A percentile compares a stretch with the other conserved stretches of the same genome.
Conservation (phyloP, 2,888 invertebrate species). For the Brachyptera putata region DNA sequence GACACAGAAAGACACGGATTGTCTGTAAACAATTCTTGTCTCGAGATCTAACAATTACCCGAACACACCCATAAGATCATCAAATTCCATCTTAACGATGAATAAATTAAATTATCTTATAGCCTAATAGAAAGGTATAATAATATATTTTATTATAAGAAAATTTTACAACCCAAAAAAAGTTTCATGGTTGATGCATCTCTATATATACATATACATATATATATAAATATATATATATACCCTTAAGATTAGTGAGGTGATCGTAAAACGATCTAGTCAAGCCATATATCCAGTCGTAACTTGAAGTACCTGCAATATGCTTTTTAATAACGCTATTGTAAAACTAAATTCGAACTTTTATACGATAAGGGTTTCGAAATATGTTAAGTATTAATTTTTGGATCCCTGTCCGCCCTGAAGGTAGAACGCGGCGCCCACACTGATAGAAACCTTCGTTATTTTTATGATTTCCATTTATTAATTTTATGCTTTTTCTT, state of each 20-base stretch:
- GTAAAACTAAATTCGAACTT: background rate
- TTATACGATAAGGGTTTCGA: background rate
- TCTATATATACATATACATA: too few species aligned
- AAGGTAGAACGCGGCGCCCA: background rate
- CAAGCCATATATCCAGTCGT: background rate
- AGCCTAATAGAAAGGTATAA: constrained; percentile 6
- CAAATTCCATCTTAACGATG: constrained; percentile 2
- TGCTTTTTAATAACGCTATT: constrained; percentile 5
- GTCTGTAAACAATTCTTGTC: background rate
- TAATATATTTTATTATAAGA: constrained; percentile 11
- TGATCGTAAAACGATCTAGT: background rate
- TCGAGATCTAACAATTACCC: background rate
- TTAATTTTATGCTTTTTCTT: background rate
- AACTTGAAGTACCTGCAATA: background rate
- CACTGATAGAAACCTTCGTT: background rate
- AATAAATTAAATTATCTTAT: constrained; percentile 8
- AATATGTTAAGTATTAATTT: background rate
- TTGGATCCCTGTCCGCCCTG: background rate
- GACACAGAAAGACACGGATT: background rate
- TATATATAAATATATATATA: too few species aligned
- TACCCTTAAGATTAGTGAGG: constrained; percentile 6
- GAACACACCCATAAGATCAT: background rate
- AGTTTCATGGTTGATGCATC: background rate
- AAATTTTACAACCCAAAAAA: constrained; percentile 10
- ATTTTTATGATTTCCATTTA: background rate